Percentiles rank a stretch among this genome's conserved stretches.
Conservation (phyloP, 2,113 vertebrate species). For the Psittacus erithacus region DNA sequence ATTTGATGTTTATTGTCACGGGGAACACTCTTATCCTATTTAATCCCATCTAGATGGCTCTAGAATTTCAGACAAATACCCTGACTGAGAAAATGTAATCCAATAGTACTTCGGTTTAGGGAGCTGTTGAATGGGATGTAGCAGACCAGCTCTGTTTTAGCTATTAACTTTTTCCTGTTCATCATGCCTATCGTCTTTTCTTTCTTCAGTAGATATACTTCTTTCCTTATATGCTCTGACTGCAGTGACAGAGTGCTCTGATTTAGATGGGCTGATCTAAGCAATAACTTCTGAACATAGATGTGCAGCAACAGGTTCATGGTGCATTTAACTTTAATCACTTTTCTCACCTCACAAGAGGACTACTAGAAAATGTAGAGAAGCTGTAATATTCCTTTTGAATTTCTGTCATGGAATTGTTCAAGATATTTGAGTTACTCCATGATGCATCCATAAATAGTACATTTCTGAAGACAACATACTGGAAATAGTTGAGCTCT, state of each 20-base stretch:
- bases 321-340: background rate
- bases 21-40: slow-evolving; percentile 29
- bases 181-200: background rate
- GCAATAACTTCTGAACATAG: background rate
- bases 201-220: background rate
- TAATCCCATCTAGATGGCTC: slow-evolving; percentile 53
- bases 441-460: background rate
- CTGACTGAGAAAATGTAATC: slow-evolving; percentile 5
- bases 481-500: slow-evolving; percentile 3
- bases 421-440: background rate
- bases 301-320: background rate
- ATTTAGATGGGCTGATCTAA: background rate
- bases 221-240: background rate
- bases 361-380: background rate
- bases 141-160: background rate
- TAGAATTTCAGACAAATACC: slow-evolving; percentile 35
- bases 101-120: slow-evolving; percentile 10
- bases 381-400: background rate
- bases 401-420: background rate
- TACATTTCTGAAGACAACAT: background rate
- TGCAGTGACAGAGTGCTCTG: background rate
- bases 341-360: background rate
- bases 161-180: slow-evolving; percentile 3
- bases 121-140: background rate
- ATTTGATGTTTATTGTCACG: slow-evolving; percentile 39